Evolutionary conservation across 2,113 vertebrate species (phyloP), one percentile per base, ranked within the genome.

Genomic region (Echinops telfairi): DNA sequence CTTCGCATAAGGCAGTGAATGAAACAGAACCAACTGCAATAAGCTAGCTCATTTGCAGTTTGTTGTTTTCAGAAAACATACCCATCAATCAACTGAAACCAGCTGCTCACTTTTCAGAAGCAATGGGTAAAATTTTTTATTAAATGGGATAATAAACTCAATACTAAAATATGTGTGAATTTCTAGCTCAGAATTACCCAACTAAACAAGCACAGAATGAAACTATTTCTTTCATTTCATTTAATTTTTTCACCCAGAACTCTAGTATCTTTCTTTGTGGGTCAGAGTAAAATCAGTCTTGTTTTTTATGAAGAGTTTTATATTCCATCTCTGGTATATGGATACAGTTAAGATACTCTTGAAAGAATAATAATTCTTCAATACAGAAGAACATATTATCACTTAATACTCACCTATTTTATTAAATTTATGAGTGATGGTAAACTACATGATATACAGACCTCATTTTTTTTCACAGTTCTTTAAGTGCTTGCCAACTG

Each of bases 21-120:
- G 81, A 95, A 95, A 91, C 66, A 95, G 91, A 92, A 90, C 47
- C 83, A 88, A 95, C 79, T 86, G 95, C 89, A 97, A 57, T 93
- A 95, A 95, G 91, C 80, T 89, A 94, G 90, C 90, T 96, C 94
- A 97, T 96, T 95, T 96, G 83, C 95, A 95, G 95, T 83, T 93
- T 11, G 36, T 78, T 95, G 87, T 95, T 98, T 97, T 96, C 88
- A 87, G 94, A 92, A 95, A 85, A 95, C 92, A 91, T 88, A 94
- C 20, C 93, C 89, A 97, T 96, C 95, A 94, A 97, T 93, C 95
- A 95, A 84, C 33, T 4, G 71, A 91, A 96, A 73, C 58, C 92
- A 93, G 89, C 88, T 94, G 93, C 82, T 93, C 53, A 82, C 22
- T 94, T 95, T 95, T 92, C 95, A 95, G 92, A 96, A 68, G n/a